Evolutionary conservation across 2,113 vertebrate species (phyloP).

Genomic region (Psilopogon haemacephalus): DNA sequence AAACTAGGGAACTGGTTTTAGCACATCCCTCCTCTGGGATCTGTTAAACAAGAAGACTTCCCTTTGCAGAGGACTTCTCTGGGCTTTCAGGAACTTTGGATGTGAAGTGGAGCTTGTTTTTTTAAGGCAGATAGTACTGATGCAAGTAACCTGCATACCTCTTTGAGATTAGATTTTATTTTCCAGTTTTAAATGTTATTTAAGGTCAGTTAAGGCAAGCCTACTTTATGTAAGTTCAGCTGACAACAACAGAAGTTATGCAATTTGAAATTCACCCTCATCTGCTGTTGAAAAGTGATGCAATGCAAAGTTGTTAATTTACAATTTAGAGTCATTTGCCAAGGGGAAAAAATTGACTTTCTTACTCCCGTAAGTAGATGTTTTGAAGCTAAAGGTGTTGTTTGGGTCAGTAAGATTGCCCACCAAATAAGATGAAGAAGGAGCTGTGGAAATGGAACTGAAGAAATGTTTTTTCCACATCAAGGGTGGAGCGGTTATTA

Average conservation of each 20-base stretch:
- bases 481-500: background rate
- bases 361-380: background rate
- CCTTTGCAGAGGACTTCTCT: background rate
- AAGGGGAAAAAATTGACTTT: background rate
- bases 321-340: background rate
- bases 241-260: background rate
- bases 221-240: background rate
- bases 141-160: background rate
- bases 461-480: background rate
- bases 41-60: background rate
- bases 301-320: background rate
- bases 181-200: background rate
- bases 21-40: background rate
- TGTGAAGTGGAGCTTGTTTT: background rate
- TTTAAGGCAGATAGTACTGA: background rate
- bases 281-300: background rate
- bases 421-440: background rate
- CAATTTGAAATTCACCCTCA: background rate
- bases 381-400: background rate
- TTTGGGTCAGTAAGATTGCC: background rate
- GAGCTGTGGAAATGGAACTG: background rate
- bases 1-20: background rate
- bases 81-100: background rate
- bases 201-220: background rate
- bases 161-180: background rate